These are phyloP conservation scores for Oriolus oriolus DNA, from an alignment of 2,113 vertebrate genomes.

Conservation along the genomic window DNA sequence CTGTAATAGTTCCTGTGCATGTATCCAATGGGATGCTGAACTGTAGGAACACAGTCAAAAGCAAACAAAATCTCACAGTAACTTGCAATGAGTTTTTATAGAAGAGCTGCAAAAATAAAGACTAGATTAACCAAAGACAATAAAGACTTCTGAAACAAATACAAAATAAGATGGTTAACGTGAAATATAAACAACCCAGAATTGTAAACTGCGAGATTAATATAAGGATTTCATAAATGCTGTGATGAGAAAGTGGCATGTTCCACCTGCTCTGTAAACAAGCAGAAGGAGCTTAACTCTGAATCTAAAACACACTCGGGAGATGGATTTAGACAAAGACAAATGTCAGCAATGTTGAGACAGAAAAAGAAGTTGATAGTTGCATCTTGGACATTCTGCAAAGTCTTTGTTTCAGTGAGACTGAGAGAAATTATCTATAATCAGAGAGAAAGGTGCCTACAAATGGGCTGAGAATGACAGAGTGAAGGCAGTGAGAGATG, in stretches of 20 bases:
- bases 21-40: neutral
- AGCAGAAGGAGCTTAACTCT: neutral
- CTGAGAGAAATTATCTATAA: neutral
- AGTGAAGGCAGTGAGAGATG: neutral
- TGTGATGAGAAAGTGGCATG: fast-evolving
- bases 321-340: neutral
- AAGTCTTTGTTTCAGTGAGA: neutral
- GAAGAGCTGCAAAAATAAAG: neutral
- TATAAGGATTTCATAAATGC: neutral
- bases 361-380: neutral
- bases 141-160: neutral
- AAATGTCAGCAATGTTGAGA: neutral
- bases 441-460: neutral
- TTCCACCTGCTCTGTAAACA: neutral
- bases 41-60: neutral
- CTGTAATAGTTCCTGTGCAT: neutral
- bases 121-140: neutral
- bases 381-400: neutral
- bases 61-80: neutral
- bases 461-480: neutral
- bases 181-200: neutral
- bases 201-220: neutral
- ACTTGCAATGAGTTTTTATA: neutral
- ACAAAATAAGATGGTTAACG: neutral
- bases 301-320: neutral